These are phyloP conservation scores for Melanotaenia maccullochi DNA, from an alignment of 2,797 vertebrate genomes.

Conservation along the genomic window DNA sequence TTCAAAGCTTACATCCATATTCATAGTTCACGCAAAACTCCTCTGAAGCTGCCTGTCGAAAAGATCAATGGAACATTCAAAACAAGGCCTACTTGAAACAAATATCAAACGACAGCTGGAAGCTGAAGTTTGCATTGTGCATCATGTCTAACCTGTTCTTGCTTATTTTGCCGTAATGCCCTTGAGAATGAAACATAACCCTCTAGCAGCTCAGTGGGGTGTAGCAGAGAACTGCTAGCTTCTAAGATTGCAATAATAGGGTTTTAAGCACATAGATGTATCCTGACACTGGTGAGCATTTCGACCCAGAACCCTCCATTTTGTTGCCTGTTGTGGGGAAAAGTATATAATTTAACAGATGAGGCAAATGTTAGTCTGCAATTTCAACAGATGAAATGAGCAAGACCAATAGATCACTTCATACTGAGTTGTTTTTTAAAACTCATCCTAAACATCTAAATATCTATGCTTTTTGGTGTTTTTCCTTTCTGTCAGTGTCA, in stretches of 20 bases:
- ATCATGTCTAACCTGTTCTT: slow-evolving; percentile 12
- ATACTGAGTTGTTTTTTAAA: too few relatives aligned
- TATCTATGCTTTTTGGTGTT: not conserved
- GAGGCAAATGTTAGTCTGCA: not conserved
- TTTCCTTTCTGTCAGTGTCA: too few relatives aligned
- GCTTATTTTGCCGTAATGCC: slow-evolving; percentile 34
- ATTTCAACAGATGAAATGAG: not conserved
- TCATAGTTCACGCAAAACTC: slow-evolving; percentile 61
- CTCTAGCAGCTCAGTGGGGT: slow-evolving; percentile 39
- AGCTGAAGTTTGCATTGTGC: slow-evolving; percentile 32
- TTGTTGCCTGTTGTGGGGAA: slow-evolving; percentile 16
- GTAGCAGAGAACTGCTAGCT: slow-evolving; percentile 33
- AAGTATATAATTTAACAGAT: not conserved
- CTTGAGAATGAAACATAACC: slow-evolving; percentile 49
- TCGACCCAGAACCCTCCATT: slow-evolving; percentile 29
- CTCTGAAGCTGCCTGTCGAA: slow-evolving; percentile 61
- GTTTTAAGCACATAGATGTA: slow-evolving; percentile 47
- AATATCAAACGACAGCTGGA: slow-evolving; percentile 63
- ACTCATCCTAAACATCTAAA: not conserved
- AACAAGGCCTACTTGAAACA: slow-evolving; percentile 61
- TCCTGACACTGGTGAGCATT: slow-evolving; percentile 26
- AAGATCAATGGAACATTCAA: slow-evolving; percentile 71
- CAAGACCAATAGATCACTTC: not conserved
- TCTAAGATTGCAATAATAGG: slow-evolving; percentile 25
- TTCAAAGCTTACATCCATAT: slow-evolving; percentile 75